These are phyloP conservation scores for Drosophila paulistorum DNA, from an alignment of 1,140 invertebrate species.

Conservation along the genomic window DNA sequence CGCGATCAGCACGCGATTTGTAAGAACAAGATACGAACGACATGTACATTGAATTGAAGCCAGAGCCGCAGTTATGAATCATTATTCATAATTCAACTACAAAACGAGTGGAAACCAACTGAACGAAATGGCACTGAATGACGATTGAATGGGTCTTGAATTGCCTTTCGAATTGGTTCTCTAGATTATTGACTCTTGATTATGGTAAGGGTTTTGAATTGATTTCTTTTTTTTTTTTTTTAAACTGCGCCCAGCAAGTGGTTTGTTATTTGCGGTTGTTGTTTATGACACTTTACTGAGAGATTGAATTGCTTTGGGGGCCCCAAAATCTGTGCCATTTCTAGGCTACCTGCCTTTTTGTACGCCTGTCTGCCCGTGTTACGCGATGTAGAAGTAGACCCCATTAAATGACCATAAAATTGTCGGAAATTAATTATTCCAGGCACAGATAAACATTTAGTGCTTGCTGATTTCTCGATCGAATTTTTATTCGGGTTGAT, in stretches of 20 bases:
- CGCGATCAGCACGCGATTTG: slow-evolving; percentile 79
- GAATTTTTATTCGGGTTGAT: slow-evolving; percentile 53
- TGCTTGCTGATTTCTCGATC: slow-evolving; percentile 36
- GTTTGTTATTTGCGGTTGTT: slow-evolving; percentile 57
- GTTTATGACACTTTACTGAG: slow-evolving; percentile 53
- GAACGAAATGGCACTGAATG: slow-evolving; percentile 9
- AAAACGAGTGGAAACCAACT: slow-evolving; percentile 27
- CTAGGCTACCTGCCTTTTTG: slow-evolving; percentile 18
- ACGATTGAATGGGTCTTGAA: neutral
- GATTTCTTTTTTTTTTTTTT: too few species aligned
- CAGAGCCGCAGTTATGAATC: slow-evolving; percentile 66
- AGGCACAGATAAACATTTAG: slow-evolving; percentile 59
- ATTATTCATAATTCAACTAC: slow-evolving; percentile 63
- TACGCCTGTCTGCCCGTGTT: slow-evolving; percentile 54
- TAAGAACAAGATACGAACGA: slow-evolving; percentile 77
- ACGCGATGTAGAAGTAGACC: slow-evolving; percentile 45
- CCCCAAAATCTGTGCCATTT: slow-evolving; percentile 63
- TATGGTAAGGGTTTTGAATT: slow-evolving; percentile 59
- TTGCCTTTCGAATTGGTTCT: slow-evolving; percentile 12
- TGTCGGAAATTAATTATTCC: slow-evolving; percentile 60
- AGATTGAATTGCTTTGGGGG: slow-evolving; percentile 28
- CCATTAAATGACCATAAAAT: slow-evolving; percentile 70
- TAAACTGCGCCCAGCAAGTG: slow-evolving; percentile 53
- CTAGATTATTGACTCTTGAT: slow-evolving; percentile 64
- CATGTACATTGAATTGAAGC: slow-evolving; percentile 72